Conservation (phyloP, 2,797 vertebrate species). For the Sebastes vulpes region DNA sequence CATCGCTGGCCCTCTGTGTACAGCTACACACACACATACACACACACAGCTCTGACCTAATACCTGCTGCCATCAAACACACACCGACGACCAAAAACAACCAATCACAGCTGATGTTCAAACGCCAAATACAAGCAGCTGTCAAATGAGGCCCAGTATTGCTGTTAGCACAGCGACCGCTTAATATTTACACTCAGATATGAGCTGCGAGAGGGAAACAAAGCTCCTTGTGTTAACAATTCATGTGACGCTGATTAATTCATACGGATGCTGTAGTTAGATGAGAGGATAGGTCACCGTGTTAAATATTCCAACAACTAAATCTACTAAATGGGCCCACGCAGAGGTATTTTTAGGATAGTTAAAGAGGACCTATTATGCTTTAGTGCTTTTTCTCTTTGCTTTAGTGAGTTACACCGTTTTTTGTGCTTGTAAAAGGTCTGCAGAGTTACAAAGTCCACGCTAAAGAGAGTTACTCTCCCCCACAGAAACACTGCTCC, state of each 20-base stretch:
- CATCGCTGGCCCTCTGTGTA: conserved; percentile 42
- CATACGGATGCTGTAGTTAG: conserved; percentile 25
- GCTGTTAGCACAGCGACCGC: conserved; percentile 28
- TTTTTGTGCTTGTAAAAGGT: not conserved
- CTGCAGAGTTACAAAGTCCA: not conserved
- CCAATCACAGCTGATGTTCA: conserved; percentile 43
- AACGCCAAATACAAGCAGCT: conserved; percentile 43
- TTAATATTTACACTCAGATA: conserved; percentile 56
- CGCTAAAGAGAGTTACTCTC: not conserved
- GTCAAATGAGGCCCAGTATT: conserved; percentile 43
- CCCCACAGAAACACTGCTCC: not conserved
- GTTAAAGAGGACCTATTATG: not conserved
- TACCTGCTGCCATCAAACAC: conserved; percentile 47
- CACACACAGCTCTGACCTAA: conserved; percentile 48
- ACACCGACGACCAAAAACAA: conserved; percentile 43
- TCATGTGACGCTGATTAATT: conserved; percentile 60
- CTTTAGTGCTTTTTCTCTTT: not conserved
- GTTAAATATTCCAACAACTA: conserved; percentile 28
- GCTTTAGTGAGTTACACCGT: not conserved
- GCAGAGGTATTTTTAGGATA: conserved; percentile 2
- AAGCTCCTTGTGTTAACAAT: conserved; percentile 56
- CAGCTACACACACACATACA: conserved; percentile 36
- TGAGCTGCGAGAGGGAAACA: conserved; percentile 46
- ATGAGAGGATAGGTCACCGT: conserved; percentile 19
- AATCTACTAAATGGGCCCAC: conserved; percentile 35